Base-by-base conservation (phyloP, 2,888 invertebrate species). In the Euplagia quadripunctaria region DNA sequence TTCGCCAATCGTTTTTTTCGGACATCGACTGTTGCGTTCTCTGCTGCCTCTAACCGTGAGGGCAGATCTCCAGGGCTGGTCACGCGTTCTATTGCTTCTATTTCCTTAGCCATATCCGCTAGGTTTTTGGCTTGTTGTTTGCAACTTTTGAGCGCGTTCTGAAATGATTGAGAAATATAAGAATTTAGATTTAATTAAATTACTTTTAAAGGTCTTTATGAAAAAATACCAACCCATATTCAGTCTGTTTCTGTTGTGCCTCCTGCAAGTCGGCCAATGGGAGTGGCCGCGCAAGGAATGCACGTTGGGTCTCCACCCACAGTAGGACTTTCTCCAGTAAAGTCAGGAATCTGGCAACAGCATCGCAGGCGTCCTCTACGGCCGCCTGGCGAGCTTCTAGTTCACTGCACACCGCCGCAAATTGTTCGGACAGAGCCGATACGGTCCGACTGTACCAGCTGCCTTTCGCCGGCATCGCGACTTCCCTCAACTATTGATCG, bases 61-160 rank as follows among this genome's bases (percentile, higher is more conserved):
- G 98, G 98, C 82, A 99, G 96, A 90, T 98, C 98, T 71, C 98
- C 98, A 63, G 98, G 97, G 90, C 97, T 98, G 52, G 98, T 98
- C 6, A 98, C 97, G 87, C 98, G 97, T 83, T 97, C 97, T 81
- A 99, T 98, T 75, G 97, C 96, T 88, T 98, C 98, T 89, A 99
- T 96, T 93, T 99, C 98, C 91, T 98, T 98, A 70, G 98, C 97
- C 99, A 99, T 99, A 91, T 99, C 99, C 86, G 98, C 98, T 89
- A 99, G 96, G 91, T 98, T 98, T 93, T 98, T 98, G 82, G 97
- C 97, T 90, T 98, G 98, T 88, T 97, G 97, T 94, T 98, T 99
- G 94, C 98, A 98, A 94, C 98, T 98, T 95, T 98, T 98, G 82
- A 98, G 98, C 89, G 98, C 98, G 90, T 97, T 97, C 97, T 98